Conservation (phyloP, 2,113 vertebrate species). For the Prunella himalayana region DNA sequence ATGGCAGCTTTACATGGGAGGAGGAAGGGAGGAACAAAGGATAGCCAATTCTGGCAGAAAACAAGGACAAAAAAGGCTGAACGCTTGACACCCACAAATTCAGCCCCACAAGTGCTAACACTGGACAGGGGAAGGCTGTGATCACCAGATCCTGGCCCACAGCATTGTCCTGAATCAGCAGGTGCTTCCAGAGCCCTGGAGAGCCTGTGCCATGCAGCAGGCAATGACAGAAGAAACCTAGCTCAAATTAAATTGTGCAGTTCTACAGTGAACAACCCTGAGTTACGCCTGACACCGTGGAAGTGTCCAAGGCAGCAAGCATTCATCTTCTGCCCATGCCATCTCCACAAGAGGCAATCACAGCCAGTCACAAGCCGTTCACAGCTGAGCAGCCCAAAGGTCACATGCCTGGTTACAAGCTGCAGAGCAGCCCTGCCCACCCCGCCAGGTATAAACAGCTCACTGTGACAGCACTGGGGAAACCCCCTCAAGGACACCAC, state of each 20-base stretch:
- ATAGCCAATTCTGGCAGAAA: not conserved
- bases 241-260: not conserved
- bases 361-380: not conserved
- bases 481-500: not conserved
- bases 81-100: not conserved
- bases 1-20: not conserved
- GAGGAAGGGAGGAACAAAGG: not conserved
- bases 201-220: not conserved
- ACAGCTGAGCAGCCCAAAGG: not conserved
- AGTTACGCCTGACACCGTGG: rapidly evolving
- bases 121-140: not conserved
- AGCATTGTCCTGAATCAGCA: not conserved
- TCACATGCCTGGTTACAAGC: rapidly evolving
- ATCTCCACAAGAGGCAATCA: not conserved
- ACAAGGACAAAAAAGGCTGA: not conserved
- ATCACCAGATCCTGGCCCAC: not conserved
- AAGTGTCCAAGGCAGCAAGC: not conserved
- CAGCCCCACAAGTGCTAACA: not conserved
- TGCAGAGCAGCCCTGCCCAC: not conserved
- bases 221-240: not conserved
- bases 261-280: not conserved
- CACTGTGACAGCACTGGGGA: not conserved
- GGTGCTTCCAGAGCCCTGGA: not conserved
- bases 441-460: not conserved
- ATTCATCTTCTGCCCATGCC: not conserved